Percentiles rank a stretch among this genome's conserved stretches.
Evolutionary conservation across 2,113 vertebrate genomes (phyloP).

Genomic region (Pimephales promelas): DNA sequence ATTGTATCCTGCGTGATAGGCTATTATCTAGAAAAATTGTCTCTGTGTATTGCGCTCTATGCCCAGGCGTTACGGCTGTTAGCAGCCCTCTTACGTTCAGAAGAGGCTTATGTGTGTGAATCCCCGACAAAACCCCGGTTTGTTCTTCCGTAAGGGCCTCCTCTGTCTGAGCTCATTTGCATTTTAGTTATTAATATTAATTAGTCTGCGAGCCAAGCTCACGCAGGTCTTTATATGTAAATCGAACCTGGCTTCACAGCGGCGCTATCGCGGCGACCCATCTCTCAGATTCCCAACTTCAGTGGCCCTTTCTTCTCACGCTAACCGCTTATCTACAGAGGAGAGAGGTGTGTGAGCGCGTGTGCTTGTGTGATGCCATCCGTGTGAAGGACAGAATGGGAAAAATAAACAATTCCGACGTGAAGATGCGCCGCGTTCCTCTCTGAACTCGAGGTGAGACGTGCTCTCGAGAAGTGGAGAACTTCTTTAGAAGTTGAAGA

Average conservation of each 20-base stretch:
- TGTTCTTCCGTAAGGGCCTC: conserved; percentile 71
- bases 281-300: conserved; percentile 76
- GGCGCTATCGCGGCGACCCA: conserved; percentile 68
- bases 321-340: conserved; percentile 52
- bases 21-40: conserved; percentile 99
- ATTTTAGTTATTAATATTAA: conserved; percentile 86
- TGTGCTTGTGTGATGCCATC: conserved; percentile 2
- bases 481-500: conserved; percentile 34
- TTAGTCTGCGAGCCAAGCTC: conserved; percentile 75
- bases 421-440: not conserved
- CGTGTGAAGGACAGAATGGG: conserved; percentile 18
- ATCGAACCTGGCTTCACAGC: conserved; percentile 70
- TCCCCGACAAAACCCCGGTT: conserved; percentile 84
- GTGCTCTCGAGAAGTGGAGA: not conserved
- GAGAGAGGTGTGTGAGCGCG: conserved; percentile 35
- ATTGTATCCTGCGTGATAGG: conserved; percentile 99
- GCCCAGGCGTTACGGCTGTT: conserved; percentile 91
- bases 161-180: conserved; percentile 72
- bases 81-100: conserved; percentile 93
- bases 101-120: conserved; percentile 89
- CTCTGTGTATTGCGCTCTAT: conserved; percentile 93
- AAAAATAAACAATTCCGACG: conserved; percentile 1
- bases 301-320: conserved; percentile 57
- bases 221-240: conserved; percentile 75
- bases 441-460: not conserved